phyloP scores from a whole-genome alignment of 1,140 invertebrate genomes.

The Magallana gigas region DNA sequence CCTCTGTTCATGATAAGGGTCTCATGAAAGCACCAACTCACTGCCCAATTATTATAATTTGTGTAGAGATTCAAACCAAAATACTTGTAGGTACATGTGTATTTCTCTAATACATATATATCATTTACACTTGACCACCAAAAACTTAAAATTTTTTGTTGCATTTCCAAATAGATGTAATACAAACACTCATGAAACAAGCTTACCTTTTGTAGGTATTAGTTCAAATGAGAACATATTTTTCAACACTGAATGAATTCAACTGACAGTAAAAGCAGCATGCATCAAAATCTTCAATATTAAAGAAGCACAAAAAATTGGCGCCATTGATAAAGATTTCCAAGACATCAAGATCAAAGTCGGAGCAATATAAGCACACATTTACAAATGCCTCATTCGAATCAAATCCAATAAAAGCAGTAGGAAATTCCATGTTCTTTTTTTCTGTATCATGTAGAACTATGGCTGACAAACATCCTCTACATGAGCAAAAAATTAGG shows the following conservation, averaged over 20 bases:
- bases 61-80: background rate
- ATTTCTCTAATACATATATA: slow-evolving; percentile 1
- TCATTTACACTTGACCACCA: background rate
- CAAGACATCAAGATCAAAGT: slow-evolving; percentile 9
- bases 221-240: background rate
- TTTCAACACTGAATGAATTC: background rate
- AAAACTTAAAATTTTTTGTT: background rate
- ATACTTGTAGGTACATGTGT: background rate
- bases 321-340: slow-evolving; percentile 4
- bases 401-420: slow-evolving; percentile 10
- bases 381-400: slow-evolving; percentile 4
- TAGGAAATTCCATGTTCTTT: slow-evolving; percentile 15
- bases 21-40: slow-evolving; percentile 1
- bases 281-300: background rate
- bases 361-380: slow-evolving; percentile 3
- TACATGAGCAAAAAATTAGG: background rate
- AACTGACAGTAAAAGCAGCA: slow-evolving; percentile 3
- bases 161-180: background rate
- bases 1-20: slow-evolving; percentile 3
- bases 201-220: background rate
- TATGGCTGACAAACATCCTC: background rate
- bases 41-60: slow-evolving; percentile 1
- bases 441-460: slow-evolving; percentile 16
- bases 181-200: slow-evolving; percentile 4
- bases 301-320: slow-evolving; percentile 11